A percentile compares a stretch with the other conserved stretches of the same genome.
phyloP scores from a whole-genome alignment of 2,888 invertebrate species.

The Parnassius orleans region DNA sequence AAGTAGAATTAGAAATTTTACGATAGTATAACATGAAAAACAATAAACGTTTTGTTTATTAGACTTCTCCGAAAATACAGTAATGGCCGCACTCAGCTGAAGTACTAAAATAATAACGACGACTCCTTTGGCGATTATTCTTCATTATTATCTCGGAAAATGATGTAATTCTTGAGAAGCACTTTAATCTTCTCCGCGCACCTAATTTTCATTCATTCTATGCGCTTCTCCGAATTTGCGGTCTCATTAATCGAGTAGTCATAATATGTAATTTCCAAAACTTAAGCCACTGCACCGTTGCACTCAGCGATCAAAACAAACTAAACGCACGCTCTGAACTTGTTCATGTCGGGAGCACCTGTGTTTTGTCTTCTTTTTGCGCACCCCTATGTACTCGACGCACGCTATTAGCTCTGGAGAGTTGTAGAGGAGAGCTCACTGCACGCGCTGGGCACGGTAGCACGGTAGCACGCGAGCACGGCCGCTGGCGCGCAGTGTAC shows the following conservation, averaged over 20 bases:
- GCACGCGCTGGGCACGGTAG: too few relatives aligned
- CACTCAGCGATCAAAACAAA: background rate
- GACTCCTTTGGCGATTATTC: too few relatives aligned
- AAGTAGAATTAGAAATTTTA: too few relatives aligned
- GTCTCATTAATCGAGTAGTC: conserved; percentile 1
- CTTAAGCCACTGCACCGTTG: conserved; percentile 2
- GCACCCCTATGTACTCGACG: background rate
- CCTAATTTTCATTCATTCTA: background rate
- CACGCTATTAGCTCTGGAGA: background rate
- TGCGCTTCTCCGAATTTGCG: conserved; percentile 2
- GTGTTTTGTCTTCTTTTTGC: too few relatives aligned
- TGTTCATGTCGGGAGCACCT: background rate
- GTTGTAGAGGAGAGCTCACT: background rate
- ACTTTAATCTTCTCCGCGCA: background rate
- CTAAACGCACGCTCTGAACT: background rate
- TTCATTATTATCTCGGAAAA: too few relatives aligned
- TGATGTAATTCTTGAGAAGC: too few relatives aligned
- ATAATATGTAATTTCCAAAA: background rate
- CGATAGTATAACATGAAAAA: too few relatives aligned
- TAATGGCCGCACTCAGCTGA: too few relatives aligned
- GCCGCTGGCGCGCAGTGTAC: conserved; percentile 2
- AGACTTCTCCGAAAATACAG: too few relatives aligned
- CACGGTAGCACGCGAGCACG: background rate
- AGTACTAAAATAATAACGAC: too few relatives aligned
- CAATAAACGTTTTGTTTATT: too few relatives aligned